Base-by-base conservation (phyloP, 2,888 invertebrate genomes). In the Terebella lapidaria region DNA sequence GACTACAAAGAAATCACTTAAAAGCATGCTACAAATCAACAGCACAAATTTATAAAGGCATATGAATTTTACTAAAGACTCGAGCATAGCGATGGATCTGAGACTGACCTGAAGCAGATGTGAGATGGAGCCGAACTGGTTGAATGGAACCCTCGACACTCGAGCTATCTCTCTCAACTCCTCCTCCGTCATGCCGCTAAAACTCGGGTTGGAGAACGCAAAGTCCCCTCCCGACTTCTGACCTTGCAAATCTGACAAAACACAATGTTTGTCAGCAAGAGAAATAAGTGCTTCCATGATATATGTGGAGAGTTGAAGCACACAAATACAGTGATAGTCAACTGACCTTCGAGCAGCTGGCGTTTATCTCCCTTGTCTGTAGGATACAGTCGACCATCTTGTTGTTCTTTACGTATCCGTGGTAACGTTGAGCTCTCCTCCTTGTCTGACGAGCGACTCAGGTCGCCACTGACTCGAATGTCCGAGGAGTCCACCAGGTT, bases 81-180 rank as follows among this genome's bases (percentile, higher is more conserved):
- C n/a, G n/a, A n/a, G n/a, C n/a, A n/a, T n/a, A n/a, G n/a, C n/a
- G n/a, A n/a, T n/a, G n/a, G n/a, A n/a, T n/a, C n/a, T n/a, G n/a
- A 35, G 10, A 49, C 49, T 49, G 5, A 49, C 49, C 18, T 22
- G 10, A 22, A 49, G 18, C 5, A 49, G 49, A 49, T 49, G 49
- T 10, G 49, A 49, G 15, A 49, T 22, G n/a, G 49, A 49, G 10
- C 49, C 49, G 24, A n/a, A 49, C 24, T 49, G 49, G 24, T 55
- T 35, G 22, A 55, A 55, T 4, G 55, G 55, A 4, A 55, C 20
- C 24, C 35, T 15, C n/a, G 55, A 55, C 4, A 55, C 26, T n/a
- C 55, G 5, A 4, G 29, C 18, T 30, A 55, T 55, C 26, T 55
- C 55, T 15, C n/a, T 15, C 4, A 55, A 22, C 35, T 55, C 55